Conservation (phyloP, 2,113 vertebrate species). For the Aphelocoma coerulescens region DNA sequence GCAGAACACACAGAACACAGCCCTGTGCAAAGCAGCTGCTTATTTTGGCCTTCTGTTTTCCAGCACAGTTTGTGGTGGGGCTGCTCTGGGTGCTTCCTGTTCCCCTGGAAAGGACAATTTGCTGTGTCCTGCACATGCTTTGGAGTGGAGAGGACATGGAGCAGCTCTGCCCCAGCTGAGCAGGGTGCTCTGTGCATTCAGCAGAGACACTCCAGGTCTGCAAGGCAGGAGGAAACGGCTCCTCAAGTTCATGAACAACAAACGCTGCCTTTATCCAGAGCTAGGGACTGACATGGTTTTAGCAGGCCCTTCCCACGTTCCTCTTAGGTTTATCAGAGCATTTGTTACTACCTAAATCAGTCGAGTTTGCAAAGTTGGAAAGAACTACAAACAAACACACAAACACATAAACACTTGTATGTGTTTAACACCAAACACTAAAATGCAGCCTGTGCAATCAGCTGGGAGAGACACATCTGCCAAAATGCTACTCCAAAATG, state of each 20-base stretch:
- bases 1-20: not conserved
- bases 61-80: not conserved
- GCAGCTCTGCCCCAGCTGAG: not conserved
- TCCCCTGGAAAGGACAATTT: not conserved
- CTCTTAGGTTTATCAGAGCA: not conserved
- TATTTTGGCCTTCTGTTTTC: not conserved
- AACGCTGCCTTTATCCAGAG: not conserved
- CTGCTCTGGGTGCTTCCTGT: not conserved
- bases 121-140: fast-evolving
- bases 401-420: not conserved
- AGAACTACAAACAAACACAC: not conserved
- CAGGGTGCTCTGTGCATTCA: not conserved
- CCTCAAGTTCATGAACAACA: not conserved
- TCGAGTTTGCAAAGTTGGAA: not conserved
- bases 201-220: not conserved
- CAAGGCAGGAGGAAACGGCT: not conserved
- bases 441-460: not conserved
- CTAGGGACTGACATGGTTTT: not conserved
- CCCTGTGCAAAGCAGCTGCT: not conserved
- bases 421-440: not conserved
- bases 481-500: not conserved
- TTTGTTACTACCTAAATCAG: not conserved
- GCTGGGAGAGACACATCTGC: not conserved
- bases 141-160: not conserved
- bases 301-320: not conserved